phyloP scores from a whole-genome alignment of 2,797 vertebrate species.

The Chaetophractus vellerosus region DNA sequence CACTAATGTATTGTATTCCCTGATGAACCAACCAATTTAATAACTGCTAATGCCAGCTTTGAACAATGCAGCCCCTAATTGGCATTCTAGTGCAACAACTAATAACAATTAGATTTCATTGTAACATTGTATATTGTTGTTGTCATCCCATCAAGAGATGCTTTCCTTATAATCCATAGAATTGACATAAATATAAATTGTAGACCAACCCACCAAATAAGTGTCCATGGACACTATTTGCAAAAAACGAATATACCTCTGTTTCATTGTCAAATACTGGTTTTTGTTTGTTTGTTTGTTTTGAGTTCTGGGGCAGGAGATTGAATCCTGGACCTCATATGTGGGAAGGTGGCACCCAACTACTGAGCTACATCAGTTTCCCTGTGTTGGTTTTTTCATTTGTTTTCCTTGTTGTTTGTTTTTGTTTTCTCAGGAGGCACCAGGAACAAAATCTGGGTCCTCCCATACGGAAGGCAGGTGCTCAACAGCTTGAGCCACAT shows the following conservation, averaged over 20 bases:
- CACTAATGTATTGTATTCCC: slow-evolving; percentile 85
- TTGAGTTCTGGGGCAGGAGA: too few species aligned
- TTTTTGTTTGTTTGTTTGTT: slow-evolving; percentile 59
- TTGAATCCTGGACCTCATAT: too few species aligned
- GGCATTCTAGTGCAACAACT: slow-evolving; percentile 82
- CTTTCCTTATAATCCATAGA: slow-evolving; percentile 88
- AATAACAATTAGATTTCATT: slow-evolving; percentile 86
- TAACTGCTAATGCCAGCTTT: slow-evolving; percentile 80
- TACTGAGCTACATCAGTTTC: too few species aligned
- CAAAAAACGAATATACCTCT: slow-evolving; percentile 86
- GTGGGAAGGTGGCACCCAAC: too few species aligned
- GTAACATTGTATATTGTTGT: slow-evolving; percentile 82
- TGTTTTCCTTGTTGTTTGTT: too few species aligned
- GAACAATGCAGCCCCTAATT: slow-evolving; percentile 82
- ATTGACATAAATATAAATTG: slow-evolving; percentile 89
- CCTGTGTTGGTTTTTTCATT: too few species aligned
- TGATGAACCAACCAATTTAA: slow-evolving; percentile 85
- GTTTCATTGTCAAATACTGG: slow-evolving; percentile 85
- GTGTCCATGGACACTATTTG: slow-evolving; percentile 78
- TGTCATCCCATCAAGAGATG: slow-evolving; percentile 88
- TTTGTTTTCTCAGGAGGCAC: too few species aligned
- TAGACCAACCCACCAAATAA: slow-evolving; percentile 83
- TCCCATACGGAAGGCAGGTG: too few species aligned
- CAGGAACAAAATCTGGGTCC: too few species aligned
- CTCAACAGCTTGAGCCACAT: too few species aligned